Evolutionary conservation across 2,113 vertebrate genomes (phyloP).

Genomic region (Elachura formosa): DNA sequence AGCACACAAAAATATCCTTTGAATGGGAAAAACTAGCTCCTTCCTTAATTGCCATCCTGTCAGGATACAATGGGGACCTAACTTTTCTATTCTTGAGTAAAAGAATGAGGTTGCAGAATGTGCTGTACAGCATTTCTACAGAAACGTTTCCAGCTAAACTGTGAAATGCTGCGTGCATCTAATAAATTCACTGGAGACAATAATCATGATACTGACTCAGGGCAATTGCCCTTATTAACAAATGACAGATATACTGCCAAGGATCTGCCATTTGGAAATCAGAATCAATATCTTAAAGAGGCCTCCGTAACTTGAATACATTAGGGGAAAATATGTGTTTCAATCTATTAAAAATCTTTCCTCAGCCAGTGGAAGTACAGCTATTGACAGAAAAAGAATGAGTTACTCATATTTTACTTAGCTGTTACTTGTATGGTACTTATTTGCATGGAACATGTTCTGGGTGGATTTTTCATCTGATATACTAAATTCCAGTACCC

Average conservation of each 20-base stretch:
- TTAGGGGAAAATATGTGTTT: not conserved
- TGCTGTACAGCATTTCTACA: not conserved
- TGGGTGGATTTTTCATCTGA: not conserved
- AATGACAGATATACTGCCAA: not conserved
- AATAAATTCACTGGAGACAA: constrained; percentile 2
- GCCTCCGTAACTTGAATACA: not conserved
- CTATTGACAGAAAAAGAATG: not conserved
- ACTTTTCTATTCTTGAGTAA: not conserved
- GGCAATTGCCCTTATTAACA: not conserved
- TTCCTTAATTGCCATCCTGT: not conserved
- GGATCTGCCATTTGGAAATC: not conserved
- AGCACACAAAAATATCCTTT: not conserved
- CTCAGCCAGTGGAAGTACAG: not conserved
- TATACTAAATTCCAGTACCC: not conserved
- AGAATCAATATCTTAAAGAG: constrained; percentile 7
- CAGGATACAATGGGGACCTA: not conserved
- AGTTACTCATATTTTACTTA: not conserved
- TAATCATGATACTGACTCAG: not conserved
- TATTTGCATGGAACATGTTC: not conserved
- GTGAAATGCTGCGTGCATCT: not conserved
- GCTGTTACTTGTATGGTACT: not conserved
- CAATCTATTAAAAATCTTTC: not conserved
- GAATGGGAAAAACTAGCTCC: not conserved
- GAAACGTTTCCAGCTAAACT: not conserved
- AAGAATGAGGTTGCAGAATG: not conserved